phyloP scores from a whole-genome alignment of 2,113 vertebrate species.

The Sceloporus tristichus region DNA sequence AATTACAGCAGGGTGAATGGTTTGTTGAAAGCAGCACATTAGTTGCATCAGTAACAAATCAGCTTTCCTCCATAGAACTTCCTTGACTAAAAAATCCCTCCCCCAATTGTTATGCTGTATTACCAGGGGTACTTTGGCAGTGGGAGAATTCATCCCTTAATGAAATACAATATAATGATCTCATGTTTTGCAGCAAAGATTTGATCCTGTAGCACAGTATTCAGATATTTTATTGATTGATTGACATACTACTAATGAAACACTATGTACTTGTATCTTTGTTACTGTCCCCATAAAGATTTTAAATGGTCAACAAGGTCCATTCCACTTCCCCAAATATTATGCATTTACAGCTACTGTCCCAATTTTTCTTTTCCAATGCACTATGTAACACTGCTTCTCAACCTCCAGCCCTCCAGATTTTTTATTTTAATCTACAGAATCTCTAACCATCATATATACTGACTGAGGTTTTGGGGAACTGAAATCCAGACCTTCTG shows the following conservation, averaged over 20 bases:
- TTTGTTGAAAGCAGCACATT: slow-evolving; percentile 59
- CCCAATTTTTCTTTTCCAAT: no score
- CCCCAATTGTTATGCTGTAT: slow-evolving; percentile 37
- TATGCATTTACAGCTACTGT: not conserved
- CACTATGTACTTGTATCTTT: not conserved
- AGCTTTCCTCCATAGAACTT: slow-evolving; percentile 3
- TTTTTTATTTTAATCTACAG: no score
- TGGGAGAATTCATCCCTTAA: slow-evolving; percentile 15
- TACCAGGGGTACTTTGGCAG: slow-evolving; percentile 26
- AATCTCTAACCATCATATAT: no score
- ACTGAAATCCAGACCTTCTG: no score
- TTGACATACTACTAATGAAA: not conserved
- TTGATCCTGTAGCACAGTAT: not conserved
- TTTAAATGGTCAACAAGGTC: not conserved
- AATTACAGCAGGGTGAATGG: slow-evolving; percentile 58
- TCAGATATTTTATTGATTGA: no score
- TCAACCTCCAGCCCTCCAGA: not conserved
- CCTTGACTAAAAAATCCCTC: not conserved
- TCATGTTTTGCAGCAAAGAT: slow-evolving; percentile 9
- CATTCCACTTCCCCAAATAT: not conserved
- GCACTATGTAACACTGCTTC: no score
- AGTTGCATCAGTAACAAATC: slow-evolving; percentile 46
- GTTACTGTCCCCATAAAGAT: not conserved
- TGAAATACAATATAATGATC: not conserved
- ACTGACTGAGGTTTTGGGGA: no score